Conservation (phyloP, 1,140 invertebrate genomes). For the Drosophila bifasciata region DNA sequence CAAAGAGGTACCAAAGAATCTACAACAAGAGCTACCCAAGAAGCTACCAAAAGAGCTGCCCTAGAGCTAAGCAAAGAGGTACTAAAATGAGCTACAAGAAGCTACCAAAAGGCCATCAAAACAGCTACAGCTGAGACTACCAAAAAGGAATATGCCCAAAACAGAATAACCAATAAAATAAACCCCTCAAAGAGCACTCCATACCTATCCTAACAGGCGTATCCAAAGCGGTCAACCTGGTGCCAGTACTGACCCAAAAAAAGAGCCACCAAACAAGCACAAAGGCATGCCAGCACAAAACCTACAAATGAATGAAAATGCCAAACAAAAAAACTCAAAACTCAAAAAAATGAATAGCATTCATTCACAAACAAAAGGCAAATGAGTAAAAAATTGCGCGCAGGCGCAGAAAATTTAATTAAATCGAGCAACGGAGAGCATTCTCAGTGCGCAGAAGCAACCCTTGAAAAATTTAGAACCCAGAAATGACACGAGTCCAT, state of each 20-base stretch:
- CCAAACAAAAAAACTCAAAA: no score
- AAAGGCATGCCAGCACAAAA: constrained; percentile 39
- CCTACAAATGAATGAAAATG: constrained; percentile 1
- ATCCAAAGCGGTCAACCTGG: constrained; percentile 28
- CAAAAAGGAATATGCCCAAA: no score
- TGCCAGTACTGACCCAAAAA: constrained; percentile 13
- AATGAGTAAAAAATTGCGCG: constrained; percentile 77
- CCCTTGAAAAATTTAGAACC: constrained; percentile 40
- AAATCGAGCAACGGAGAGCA: constrained; percentile 59
- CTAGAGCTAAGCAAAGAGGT: no score
- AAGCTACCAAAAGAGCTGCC: no score
- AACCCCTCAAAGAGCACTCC: no score
- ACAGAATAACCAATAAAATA: no score
- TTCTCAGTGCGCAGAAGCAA: constrained; percentile 35
- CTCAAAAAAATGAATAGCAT: no score
- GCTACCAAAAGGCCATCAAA: no score
- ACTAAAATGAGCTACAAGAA: no score
- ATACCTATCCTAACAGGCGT: not conserved
- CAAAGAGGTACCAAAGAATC: no score
- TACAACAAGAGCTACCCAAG: no score
- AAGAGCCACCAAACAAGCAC: constrained; percentile 1
- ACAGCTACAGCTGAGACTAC: no score
- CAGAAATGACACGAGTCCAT: constrained; percentile 69
- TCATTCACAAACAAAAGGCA: constrained; percentile 47
- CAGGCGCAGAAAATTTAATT: constrained; percentile 81